These are phyloP conservation scores for Sebastes hopkinsi DNA, from an alignment of 2,797 vertebrate species.

Conservation along the genomic window DNA sequence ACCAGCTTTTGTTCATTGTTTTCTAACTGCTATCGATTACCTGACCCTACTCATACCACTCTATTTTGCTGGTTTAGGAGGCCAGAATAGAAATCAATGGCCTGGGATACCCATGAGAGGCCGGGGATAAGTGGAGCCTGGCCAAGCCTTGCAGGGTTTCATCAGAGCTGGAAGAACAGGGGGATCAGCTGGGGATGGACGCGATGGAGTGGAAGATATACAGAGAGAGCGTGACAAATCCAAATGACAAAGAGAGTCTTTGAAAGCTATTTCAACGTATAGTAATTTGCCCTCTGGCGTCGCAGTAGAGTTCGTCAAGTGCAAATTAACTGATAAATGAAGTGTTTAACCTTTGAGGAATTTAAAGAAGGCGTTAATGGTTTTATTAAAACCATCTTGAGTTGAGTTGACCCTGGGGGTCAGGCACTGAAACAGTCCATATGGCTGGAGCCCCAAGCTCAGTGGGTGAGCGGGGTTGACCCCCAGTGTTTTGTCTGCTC, in stretches of 20 bases:
- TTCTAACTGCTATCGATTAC: constrained; percentile 66
- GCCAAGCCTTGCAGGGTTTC: constrained; percentile 40
- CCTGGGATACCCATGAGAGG: constrained; percentile 61
- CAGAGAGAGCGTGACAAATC: constrained; percentile 34
- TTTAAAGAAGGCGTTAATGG: background rate
- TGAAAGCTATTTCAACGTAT: background rate
- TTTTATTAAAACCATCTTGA: background rate
- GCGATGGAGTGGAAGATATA: constrained; percentile 48
- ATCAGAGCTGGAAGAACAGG: constrained; percentile 25
- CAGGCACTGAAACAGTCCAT: background rate
- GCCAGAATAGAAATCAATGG: constrained; percentile 71
- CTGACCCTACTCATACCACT: constrained; percentile 45
- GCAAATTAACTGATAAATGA: constrained; percentile 8
- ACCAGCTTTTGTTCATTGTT: constrained; percentile 49
- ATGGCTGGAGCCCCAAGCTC: background rate
- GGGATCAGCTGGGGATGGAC: constrained; percentile 60
- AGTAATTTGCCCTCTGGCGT: background rate
- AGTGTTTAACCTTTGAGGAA: background rate
- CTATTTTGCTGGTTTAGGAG: constrained; percentile 56
- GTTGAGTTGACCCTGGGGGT: background rate
- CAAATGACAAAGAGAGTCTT: constrained; percentile 26
- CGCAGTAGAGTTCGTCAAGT: background rate
- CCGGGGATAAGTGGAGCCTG: constrained; percentile 46
- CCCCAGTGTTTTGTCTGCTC: background rate
- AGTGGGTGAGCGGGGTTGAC: background rate